Percentiles rank a stretch among this genome's conserved stretches.
These are phyloP conservation scores for Drosophila bipectinata DNA, from an alignment of 1,140 invertebrate species.

Conservation along the genomic window DNA sequence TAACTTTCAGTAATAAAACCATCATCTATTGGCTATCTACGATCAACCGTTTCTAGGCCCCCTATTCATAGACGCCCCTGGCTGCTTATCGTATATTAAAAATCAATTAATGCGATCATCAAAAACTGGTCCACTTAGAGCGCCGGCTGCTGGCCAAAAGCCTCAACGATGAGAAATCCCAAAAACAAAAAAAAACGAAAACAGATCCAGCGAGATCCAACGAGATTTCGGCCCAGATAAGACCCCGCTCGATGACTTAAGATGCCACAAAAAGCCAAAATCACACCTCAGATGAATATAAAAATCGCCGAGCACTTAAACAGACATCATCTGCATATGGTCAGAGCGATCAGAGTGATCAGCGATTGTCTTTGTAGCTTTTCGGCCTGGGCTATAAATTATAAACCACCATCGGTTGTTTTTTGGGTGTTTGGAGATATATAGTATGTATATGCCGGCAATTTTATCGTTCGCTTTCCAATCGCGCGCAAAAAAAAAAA, in stretches of 20 bases:
- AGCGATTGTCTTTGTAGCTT: constrained; percentile 16
- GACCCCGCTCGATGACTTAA: constrained; percentile 64
- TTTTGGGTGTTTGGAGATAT: constrained; percentile 13
- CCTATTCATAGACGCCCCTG: constrained; percentile 8
- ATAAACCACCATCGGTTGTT: constrained; percentile 34
- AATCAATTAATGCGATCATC: constrained; percentile 72
- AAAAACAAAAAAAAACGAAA: neutral
- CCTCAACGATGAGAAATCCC: constrained; percentile 3
- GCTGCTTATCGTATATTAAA: constrained; percentile 55
- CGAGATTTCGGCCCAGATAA: constrained; percentile 44
- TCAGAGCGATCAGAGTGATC: constrained; percentile 20
- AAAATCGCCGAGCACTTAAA: constrained; percentile 72
- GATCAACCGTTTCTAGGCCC: neutral
- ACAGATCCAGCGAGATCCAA: constrained; percentile 14
- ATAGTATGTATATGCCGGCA: constrained; percentile 18
- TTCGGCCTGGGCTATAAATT: constrained; percentile 56
- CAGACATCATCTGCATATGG: constrained; percentile 67
- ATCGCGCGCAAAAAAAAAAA: constrained; percentile 28
- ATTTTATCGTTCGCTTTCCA: constrained; percentile 31
- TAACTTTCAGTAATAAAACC: neutral
- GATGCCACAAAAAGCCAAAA: constrained; percentile 62
- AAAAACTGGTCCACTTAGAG: constrained; percentile 73
- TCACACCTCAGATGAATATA: constrained; percentile 76
- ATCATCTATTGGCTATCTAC: neutral
- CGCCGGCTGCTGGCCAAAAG: constrained; percentile 30